Evolutionary conservation across 2,797 vertebrate genomes (phyloP).

Genomic region (Sandelia bainsii): DNA sequence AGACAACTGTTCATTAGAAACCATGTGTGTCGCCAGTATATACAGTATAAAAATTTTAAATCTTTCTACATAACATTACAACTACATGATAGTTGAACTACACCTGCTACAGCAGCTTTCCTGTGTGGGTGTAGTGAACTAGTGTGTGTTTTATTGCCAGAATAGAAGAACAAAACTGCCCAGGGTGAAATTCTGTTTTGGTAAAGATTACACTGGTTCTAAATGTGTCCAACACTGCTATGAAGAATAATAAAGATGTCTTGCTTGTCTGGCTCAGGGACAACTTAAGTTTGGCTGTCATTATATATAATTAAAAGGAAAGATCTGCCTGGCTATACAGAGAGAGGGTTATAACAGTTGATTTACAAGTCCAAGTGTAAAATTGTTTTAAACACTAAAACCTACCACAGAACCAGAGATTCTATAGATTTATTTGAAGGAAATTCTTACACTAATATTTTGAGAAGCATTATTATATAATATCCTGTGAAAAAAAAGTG

Average conservation of each 20-base stretch:
- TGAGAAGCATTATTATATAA: constrained; percentile 37
- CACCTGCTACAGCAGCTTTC: background rate
- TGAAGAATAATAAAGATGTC: constrained; percentile 47
- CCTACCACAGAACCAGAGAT: constrained; percentile 8
- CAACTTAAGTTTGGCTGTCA: constrained; percentile 48
- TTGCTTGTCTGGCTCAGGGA: constrained; percentile 38
- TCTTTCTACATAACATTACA: background rate
- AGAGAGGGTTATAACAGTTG: constrained; percentile 39
- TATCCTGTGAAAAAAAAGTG: constrained; percentile 41
- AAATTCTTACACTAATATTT: constrained; percentile 43
- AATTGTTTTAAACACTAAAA: constrained; percentile 32
- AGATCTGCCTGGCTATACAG: constrained; percentile 24
- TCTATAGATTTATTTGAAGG: constrained; percentile 34
- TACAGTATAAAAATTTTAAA: background rate
- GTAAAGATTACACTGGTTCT: constrained; percentile 45
- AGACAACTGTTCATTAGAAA: no score
- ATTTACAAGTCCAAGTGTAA: constrained; percentile 47
- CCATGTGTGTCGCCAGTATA: background rate
- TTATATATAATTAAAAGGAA: constrained; percentile 60
- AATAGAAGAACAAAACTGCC: constrained; percentile 21
- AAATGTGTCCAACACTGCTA: constrained; percentile 17
- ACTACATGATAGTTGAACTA: background rate
- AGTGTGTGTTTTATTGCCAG: constrained; percentile 25
- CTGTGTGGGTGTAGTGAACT: constrained; percentile 33
- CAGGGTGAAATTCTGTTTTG: constrained; percentile 18